Base-by-base conservation (phyloP, 1,140 invertebrate species). In the Drosophila pruinosa region DNA sequence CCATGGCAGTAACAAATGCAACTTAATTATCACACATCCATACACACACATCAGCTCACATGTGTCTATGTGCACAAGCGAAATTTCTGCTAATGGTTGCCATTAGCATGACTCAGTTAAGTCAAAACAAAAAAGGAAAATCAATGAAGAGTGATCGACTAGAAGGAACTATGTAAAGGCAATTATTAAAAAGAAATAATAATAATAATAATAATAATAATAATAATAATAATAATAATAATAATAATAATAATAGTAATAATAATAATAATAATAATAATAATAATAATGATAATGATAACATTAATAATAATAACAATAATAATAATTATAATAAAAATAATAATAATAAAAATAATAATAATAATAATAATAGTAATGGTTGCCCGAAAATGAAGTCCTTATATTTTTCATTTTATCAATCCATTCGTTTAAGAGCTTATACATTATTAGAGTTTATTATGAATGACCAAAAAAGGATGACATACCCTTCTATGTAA, bases 21-120 rank as follows among this genome's bases (percentile, higher is more conserved):
- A 75, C 62, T 75, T 75, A 75, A 78, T 72, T 75, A 78, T 75
- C 61, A 47, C 67, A 59, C 73, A 72, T 73, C 65, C 61, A 63
- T 54, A 38, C 4, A 54, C 15, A 26, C 14, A 39, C 26, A 34
- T 59, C 58, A 53, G 10, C 50, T 47, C 39, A 58, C 39, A 58
- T 67, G 54, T 53, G 10, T 67, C 26, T 26, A 7, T 61, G 24
- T 68, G 45, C 31, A 19, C 47, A 7, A 53, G 74, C 34, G 70
- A 80, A 79, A 82, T 75, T 88, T 88, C 76, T 69, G 78, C 82
- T 88, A 88, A 88, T 88, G 82, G 82, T 75, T 78, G 78, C 82
- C 82, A 88, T 88, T 88, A 88, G 82, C 82, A 82, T 82, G 82
- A 88, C 82, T 88, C 83, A 88, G 88, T 88, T 88, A 85, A 80